Evolutionary conservation across 2,888 invertebrate species (phyloP), one percentile per base, ranked within the genome.

Genomic region (Mechanitis mazaeus): DNA sequence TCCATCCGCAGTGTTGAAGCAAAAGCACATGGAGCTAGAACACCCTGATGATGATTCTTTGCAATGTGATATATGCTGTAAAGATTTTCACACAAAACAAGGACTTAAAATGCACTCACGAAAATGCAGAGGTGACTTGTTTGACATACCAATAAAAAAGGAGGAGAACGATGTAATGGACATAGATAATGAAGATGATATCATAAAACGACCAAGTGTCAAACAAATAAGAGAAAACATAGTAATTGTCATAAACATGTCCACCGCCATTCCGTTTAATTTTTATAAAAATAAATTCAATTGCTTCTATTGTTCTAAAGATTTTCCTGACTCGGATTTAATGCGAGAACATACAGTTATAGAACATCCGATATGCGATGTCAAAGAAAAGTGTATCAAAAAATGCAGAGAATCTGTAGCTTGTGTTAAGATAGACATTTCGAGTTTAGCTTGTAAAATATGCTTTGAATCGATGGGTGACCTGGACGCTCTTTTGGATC

Each of bases 211-310:
- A 59, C 87, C 87, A 0, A 87, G 85, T 65, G 88, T 90, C 0
- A 88, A 89, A 66, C 87, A 85, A 65, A 83, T 90, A 0, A 69
- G 88, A 1, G 83, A 87, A 60, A 90, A 90, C 58, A 85, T 90
- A 12, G 83, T 87, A 0, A 84, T 74, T 9, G 83, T 90, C 0
- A 81, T 90, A 1, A 89, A 87, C 47, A 89, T 89, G 88, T 90
- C 90, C 0, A 90, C 90, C 0, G 89, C 89, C 0, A 79, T 90
- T 72, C 90, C 90, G 3, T 90, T 90, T 64, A 89, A 86, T 66
- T 89, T 89, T 64, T 87, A 83, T 69, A 87, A 88, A 63, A 90
- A 89, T 64, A 89, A 86, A 64, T 90, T 88, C 55, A 89, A 89
- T 45, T 90, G 90, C 56, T 90, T 90, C 65, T 90, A 85, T 64